Percentiles rank a stretch among this genome's conserved stretches.
Conservation (phyloP, 2,797 vertebrate genomes). For the Trematomus bernacchii region DNA sequence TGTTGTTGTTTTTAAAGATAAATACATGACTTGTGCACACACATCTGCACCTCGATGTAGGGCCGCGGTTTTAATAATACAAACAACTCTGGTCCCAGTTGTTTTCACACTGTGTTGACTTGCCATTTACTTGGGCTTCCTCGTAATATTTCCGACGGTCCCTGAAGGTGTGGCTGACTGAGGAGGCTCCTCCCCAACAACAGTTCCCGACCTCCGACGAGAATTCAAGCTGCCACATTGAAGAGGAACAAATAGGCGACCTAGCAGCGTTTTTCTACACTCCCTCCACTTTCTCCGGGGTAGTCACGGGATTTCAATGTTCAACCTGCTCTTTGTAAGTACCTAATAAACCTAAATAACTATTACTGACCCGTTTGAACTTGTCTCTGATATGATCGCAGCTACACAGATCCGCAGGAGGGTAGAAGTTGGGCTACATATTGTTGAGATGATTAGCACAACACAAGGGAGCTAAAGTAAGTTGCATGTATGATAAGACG, state of each 20-base stretch:
- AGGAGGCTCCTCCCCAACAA: slow-evolving; percentile 75
- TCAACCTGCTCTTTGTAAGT: slow-evolving; percentile 89
- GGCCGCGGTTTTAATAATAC: neutral
- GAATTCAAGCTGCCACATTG: slow-evolving; percentile 78
- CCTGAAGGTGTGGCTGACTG: slow-evolving; percentile 43
- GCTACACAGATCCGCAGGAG: neutral
- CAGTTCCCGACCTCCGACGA: slow-evolving; percentile 66
- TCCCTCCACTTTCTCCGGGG: slow-evolving; percentile 85
- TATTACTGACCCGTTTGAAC: neutral
- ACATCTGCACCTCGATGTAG: neutral
- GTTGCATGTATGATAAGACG: slow-evolving; percentile 33
- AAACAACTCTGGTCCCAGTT: neutral
- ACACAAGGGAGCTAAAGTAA: slow-evolving; percentile 45
- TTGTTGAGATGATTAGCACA: slow-evolving; percentile 23
- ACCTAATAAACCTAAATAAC: neutral
- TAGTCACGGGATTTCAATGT: slow-evolving; percentile 91
- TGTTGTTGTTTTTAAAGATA: neutral
- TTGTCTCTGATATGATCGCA: neutral
- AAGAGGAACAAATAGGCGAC: slow-evolving; percentile 85
- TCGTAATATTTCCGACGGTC: slow-evolving; percentile 42
- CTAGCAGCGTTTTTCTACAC: slow-evolving; percentile 76
- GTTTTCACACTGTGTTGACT: neutral
- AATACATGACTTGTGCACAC: neutral
- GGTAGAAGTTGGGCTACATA: slow-evolving; percentile 51
- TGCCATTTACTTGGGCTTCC: neutral